Conservation (phyloP, 2,797 vertebrate genomes). For the Intellagama lesueurii region DNA sequence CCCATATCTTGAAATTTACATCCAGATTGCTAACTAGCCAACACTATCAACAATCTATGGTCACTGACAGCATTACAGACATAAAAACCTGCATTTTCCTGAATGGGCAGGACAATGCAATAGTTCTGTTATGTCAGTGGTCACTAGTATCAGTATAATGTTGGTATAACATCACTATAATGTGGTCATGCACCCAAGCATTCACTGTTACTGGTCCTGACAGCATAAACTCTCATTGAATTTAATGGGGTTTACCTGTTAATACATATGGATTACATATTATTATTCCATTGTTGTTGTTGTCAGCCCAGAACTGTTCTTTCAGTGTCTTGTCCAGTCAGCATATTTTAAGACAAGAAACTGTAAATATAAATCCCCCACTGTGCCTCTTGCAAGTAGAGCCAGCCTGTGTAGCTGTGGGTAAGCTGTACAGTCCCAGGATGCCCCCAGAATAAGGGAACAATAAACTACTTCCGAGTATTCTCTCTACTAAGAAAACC, state of each 20-base stretch:
- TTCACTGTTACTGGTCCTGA: not conserved
- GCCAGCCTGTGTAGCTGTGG: no score
- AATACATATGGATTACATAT: not conserved
- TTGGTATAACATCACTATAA: not conserved
- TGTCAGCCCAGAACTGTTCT: not conserved
- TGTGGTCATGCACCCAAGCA: not conserved
- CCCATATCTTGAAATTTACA: no score
- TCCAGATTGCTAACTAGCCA: no score
- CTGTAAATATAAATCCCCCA: no score
- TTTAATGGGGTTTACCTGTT: not conserved
- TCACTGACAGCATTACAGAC: not conserved
- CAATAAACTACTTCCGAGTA: no score
- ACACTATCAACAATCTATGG: no score
- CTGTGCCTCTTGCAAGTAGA: no score
- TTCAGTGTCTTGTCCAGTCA: not conserved
- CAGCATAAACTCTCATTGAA: not conserved
- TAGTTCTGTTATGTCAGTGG: not conserved
- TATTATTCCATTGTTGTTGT: no score
- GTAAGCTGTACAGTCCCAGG: no score
- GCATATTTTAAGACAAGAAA: not conserved
- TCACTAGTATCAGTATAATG: not conserved
- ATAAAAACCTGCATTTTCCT: not conserved
- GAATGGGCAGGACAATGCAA: not conserved
- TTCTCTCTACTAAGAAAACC: no score
- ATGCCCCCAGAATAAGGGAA: no score